These are phyloP conservation scores for Venusia cambrica DNA, from an alignment of 2,888 invertebrate genomes.

Conservation along the genomic window DNA sequence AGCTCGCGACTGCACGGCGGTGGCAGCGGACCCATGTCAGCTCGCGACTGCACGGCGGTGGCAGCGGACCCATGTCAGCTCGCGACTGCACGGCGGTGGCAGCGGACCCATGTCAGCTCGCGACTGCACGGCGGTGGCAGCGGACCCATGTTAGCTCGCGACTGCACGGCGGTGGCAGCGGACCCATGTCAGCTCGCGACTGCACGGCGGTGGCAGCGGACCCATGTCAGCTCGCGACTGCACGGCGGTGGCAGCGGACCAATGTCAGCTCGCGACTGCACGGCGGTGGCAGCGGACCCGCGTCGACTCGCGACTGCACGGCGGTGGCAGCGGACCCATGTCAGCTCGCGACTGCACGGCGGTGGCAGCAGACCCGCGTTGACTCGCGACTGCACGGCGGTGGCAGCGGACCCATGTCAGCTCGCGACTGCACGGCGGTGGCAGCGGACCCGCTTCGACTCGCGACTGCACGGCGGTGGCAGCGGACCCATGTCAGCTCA, in stretches of 20 bases:
- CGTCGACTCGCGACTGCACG: constrained; percentile 16
- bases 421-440: constrained; percentile 11
- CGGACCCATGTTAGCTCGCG: constrained; percentile 19
- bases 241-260: constrained; percentile 16
- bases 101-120: constrained; percentile 18
- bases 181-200: constrained; percentile 18
- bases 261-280: constrained; percentile 16
- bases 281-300: constrained; percentile 17
- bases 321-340: constrained; percentile 17
- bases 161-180: constrained; percentile 12
- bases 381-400: constrained; percentile 13
- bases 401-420: constrained; percentile 20
- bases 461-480: constrained; percentile 12
- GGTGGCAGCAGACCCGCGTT: constrained; percentile 19
- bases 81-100: constrained; percentile 12
- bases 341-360: constrained; percentile 14
- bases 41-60: constrained; percentile 11
- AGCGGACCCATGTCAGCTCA: constrained; percentile 17
- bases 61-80: constrained; percentile 19
- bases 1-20: constrained; percentile 13
- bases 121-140: constrained; percentile 11
- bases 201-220: constrained; percentile 14
- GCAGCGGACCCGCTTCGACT: constrained; percentile 19
- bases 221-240: constrained; percentile 17
- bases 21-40: constrained; percentile 20